Evolutionary conservation across 2,888 invertebrate species (phyloP), one percentile per base, ranked within the genome.

Genomic region (Conus canariensis): DNA sequence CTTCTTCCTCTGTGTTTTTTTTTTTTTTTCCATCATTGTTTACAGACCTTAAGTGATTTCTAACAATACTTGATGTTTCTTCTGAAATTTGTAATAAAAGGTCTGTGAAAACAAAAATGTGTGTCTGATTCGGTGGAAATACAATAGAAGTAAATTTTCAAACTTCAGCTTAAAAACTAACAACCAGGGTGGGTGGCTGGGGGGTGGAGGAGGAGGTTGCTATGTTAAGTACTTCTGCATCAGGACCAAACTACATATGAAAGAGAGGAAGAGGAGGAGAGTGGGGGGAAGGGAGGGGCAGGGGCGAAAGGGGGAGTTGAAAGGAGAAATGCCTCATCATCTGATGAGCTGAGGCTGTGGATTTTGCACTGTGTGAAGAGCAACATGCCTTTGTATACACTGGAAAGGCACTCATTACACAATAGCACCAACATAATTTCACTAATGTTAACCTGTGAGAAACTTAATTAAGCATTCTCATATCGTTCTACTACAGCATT

Each of bases 341-440:
- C 64, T 16, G 16, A 64, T 16, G 64, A 64, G 30, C 25, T n/a
- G 16, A 45, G 80, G 45, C 80, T 80, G 45, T 16, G 16, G 45
- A 14, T 80, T 80, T 22, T 30, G 12, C 30, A 30, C 77, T 80
- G 16, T 30, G 22, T 58, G 82, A 83, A 58, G 80, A 80, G 30
- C 58, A 19, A 56, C 58, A 83, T 56, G 56, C 82, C 56, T 58
- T 58, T 80, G 19, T 22, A 58, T 58, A 58, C 7, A 56, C 19
- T 10, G 3, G 58, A 83, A 82, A 83, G 82, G 82, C 82, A 83
- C 82, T 83, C 56, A 58, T 58, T 58, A 83, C 19, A 77, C 77
- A 83, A 58, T 83, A 83, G 82, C 82, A 83, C 82, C 82, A 58
- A 56, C 56, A 83, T 19, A 19, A 22, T 58, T 16, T 58, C 58